Base-by-base conservation (phyloP, 1,140 invertebrate species). In the Apis cerana region DNA sequence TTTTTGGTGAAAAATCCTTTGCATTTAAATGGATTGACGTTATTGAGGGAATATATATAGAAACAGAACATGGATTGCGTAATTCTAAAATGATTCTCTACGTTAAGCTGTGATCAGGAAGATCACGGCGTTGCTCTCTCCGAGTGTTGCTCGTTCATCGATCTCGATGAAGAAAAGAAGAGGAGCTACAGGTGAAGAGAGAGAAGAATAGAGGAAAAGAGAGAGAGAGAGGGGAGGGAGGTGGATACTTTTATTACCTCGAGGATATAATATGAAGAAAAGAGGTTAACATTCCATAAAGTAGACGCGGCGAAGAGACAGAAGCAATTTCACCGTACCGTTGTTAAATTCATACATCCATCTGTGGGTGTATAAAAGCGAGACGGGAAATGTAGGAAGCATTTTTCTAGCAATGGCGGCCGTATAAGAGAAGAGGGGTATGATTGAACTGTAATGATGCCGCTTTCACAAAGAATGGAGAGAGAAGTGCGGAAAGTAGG, bases 391-490 rank as follows among this genome's bases (percentile, higher is more conserved):
- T 81, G 84, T 81, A 81, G 61, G 80, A n/a, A 76, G 61, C 64
- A 86, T 83, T 92, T 91, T 87, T 90, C 88, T 86, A 91, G 91
- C 91, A 90, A 87, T 89, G 33, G 88, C 90, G 82, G 82, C 87
- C 85, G 82, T 91, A 91, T 90, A 90, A 82, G 90, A 92, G 89
- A 87, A 90, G 91, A 86, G 88, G 88, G 81, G 86, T 86, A 90
- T 91, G 91, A 92, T 92, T 92, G 92, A 91, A 93, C 91, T 84
- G 75, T 92, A 92, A 93, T 91, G 91, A 92, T 80, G 89, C 83
- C 85, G 85, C 64, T 80, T 83, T 85, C 80, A 80, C 74, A 80
- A 76, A 76, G 67, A 71, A 69, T 23, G 50, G 52, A 71, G 43
- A 50, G 50, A 48, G 58, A 71, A 17, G 12, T 11, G 70, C 19